These are phyloP conservation scores for Caenorhabditis macrosperma DNA, from an alignment of 2,888 invertebrate species.

Conservation along the genomic window DNA sequence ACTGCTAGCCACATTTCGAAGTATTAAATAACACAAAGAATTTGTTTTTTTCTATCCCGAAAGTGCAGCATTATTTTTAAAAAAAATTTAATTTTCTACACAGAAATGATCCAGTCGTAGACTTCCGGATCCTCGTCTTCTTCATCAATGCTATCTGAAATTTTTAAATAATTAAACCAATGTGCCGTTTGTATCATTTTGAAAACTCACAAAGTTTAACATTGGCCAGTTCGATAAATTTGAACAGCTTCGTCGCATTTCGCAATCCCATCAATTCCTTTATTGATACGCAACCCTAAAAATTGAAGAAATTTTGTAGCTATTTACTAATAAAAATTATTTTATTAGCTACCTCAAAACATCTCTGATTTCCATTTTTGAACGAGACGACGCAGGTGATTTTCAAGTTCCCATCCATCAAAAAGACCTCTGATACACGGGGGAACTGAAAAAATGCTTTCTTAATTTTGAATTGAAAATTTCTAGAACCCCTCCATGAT, in stretches of 20 bases:
- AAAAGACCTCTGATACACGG: constrained; percentile 21
- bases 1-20: too few species aligned
- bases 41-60: too few species aligned
- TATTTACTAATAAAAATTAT: too few species aligned
- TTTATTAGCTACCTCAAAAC: constrained; percentile 28
- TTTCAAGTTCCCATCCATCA: constrained; percentile 37
- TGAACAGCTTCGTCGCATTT: constrained; percentile 42
- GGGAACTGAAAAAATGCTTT: constrained; percentile 30
- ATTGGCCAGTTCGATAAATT: constrained; percentile 43
- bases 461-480: background rate
- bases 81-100: constrained; percentile 13
- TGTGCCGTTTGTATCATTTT: background rate
- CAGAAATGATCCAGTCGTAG: constrained; percentile 57
- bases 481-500: too few species aligned
- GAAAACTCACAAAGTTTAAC: constrained; percentile 36
- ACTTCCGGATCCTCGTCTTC: constrained; percentile 36
- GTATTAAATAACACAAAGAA: too few species aligned
- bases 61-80: too few species aligned
- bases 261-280: constrained; percentile 32
- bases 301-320: background rate
- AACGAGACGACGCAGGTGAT: constrained; percentile 43
- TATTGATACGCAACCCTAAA: constrained; percentile 33
- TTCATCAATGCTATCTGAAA: constrained; percentile 56
- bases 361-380: constrained; percentile 41
- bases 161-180: background rate